Evolutionary conservation across 1,140 invertebrate genomes (phyloP).

Genomic region (Drosophila nigrodunni): DNA sequence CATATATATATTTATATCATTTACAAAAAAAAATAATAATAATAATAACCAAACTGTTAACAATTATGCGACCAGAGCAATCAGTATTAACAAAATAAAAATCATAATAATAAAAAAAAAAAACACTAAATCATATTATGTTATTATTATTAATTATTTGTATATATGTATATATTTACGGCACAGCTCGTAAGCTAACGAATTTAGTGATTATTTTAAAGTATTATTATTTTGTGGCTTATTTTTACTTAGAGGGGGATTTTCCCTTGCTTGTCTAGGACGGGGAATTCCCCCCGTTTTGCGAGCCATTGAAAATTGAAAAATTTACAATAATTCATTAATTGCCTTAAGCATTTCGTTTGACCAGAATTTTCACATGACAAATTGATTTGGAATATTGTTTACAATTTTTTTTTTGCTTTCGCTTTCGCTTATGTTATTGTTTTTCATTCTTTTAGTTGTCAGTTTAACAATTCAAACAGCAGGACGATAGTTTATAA

Average conservation of each 20-base stretch:
- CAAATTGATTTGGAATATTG: constrained; percentile 46
- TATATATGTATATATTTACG: constrained; percentile 29
- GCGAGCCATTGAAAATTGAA: constrained; percentile 40
- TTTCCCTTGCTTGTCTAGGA: constrained; percentile 36
- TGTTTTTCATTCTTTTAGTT: constrained; percentile 26
- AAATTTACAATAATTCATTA: constrained; percentile 43
- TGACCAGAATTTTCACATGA: constrained; percentile 74
- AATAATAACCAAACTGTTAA: constrained; percentile 6
- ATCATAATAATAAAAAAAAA: constrained; percentile 12
- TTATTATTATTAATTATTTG: constrained; percentile 16
- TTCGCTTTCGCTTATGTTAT: too few species aligned
- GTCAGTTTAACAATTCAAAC: constrained; percentile 63
- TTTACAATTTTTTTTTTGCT: constrained; percentile 32
- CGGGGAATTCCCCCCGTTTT: constrained; percentile 24
- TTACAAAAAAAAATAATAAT: constrained; percentile 28
- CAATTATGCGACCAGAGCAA: constrained; percentile 16
- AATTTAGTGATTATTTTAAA: constrained; percentile 13
- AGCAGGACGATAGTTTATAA: constrained; percentile 35
- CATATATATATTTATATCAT: constrained; percentile 33
- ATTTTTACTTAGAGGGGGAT: not conserved
- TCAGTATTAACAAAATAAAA: constrained; percentile 35
- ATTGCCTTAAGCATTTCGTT: constrained; percentile 54
- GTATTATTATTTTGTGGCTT: constrained; percentile 23
- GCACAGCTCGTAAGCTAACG: constrained; percentile 35
- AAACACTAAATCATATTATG: constrained; percentile 20